Evolutionary conservation across 2,888 invertebrate genomes (phyloP).

Genomic region (Papilio elwesi): DNA sequence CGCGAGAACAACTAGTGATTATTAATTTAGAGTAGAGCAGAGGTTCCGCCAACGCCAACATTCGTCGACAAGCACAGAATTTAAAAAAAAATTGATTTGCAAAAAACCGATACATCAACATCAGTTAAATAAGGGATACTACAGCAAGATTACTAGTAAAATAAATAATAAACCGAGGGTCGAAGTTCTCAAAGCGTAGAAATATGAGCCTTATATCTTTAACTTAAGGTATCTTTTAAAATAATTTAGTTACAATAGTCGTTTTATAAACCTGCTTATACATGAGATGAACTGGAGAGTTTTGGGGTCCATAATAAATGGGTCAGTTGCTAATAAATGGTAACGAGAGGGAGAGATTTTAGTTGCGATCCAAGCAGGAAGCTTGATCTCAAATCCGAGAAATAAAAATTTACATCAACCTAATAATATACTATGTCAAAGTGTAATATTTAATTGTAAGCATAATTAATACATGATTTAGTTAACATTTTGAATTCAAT

Average conservation of each 20-base stretch:
- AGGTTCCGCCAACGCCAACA: no score
- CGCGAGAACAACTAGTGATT: no score
- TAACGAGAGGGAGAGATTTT: slow-evolving; percentile 30
- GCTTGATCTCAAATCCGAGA: neutral
- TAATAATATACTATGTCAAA: neutral
- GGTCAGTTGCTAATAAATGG: slow-evolving; percentile 6
- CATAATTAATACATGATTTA: no score
- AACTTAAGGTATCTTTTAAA: slow-evolving; percentile 18
- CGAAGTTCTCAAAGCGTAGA: neutral
- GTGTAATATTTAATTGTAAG: no score
- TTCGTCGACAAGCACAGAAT: neutral
- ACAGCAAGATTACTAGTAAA: slow-evolving; percentile 1
- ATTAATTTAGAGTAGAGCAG: no score
- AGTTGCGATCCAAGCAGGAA: slow-evolving; percentile 15
- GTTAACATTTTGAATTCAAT: no score
- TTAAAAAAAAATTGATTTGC: neutral
- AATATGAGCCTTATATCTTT: slow-evolving; percentile 20
- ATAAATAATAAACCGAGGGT: slow-evolving; percentile 1
- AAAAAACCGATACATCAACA: neutral
- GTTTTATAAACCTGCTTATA: slow-evolving; percentile 19
- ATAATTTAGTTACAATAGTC: neutral
- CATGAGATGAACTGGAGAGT: slow-evolving; percentile 28
- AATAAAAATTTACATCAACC: slow-evolving; percentile 11
- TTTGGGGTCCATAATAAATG: slow-evolving; percentile 39
- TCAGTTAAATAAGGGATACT: slow-evolving; percentile 5